phyloP scores from a whole-genome alignment of 2,888 invertebrate genomes.

The Drosophila histrio region DNA sequence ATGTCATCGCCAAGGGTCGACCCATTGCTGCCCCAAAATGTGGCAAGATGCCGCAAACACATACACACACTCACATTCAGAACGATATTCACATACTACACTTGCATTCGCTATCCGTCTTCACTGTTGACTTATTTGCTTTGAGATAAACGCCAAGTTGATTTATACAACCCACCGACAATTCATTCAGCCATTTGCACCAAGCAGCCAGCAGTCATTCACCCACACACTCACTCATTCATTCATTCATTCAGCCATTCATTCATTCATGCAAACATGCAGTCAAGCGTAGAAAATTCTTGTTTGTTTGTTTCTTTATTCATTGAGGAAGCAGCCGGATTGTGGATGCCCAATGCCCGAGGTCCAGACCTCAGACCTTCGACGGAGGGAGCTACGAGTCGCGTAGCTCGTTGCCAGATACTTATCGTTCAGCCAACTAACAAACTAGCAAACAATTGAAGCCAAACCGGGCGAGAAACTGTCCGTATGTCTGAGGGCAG shows the following conservation, averaged over 20 bases:
- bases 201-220: constrained; percentile 51
- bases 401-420: constrained; percentile 38
- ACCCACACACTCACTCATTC: constrained; percentile 33
- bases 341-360: constrained; percentile 19
- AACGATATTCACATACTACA: constrained; percentile 22
- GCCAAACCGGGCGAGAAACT: constrained; percentile 42
- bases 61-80: constrained; percentile 4
- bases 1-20: constrained; percentile 58
- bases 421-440: constrained; percentile 62
- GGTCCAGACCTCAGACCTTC: constrained; percentile 24
- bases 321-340: constrained; percentile 61
- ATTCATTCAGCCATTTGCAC: constrained; percentile 77
- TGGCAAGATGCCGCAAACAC: constrained; percentile 8
- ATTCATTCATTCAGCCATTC: constrained; percentile 39
- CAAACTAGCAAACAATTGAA: constrained; percentile 73
- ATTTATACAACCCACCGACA: constrained; percentile 79
- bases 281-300: constrained; percentile 74
- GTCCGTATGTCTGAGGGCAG: constrained; percentile 21
- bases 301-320: constrained; percentile 79
- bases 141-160: constrained; percentile 79
- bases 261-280: constrained; percentile 64
- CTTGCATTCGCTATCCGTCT: constrained; percentile 75
- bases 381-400: neutral
- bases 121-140: constrained; percentile 79
- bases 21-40: constrained; percentile 7